Evolutionary conservation across 1,140 invertebrate species (phyloP).

Genomic region (Anadara kagoshimensis): DNA sequence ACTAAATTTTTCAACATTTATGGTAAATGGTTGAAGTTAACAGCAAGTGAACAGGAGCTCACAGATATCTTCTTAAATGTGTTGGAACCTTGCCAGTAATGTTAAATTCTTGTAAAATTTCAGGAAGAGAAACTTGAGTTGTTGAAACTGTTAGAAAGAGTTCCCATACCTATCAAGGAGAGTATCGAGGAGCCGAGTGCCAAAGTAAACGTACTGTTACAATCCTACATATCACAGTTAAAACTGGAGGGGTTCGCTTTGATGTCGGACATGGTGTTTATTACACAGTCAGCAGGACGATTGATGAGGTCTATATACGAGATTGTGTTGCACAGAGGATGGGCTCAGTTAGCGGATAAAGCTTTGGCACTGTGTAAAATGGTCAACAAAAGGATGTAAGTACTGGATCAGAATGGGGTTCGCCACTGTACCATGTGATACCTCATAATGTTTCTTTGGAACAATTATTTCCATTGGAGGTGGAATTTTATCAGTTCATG

Average conservation of each 20-base stretch:
- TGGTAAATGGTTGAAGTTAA: too few species aligned
- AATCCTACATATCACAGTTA: constrained; percentile 98
- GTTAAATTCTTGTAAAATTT: not conserved
- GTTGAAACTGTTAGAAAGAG: constrained; percentile 96
- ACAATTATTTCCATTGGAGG: too few species aligned
- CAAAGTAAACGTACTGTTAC: constrained; percentile 93
- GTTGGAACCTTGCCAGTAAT: too few species aligned
- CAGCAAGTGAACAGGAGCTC: too few species aligned
- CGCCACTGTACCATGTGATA: too few species aligned
- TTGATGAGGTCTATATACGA: constrained; percentile 98
- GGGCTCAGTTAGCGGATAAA: constrained; percentile 98
- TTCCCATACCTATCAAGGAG: constrained; percentile 99
- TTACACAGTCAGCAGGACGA: constrained; percentile 97
- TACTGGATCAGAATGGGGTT: too few species aligned
- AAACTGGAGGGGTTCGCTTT: constrained; percentile 98
- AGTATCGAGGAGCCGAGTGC: constrained; percentile 98
- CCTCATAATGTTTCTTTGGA: too few species aligned
- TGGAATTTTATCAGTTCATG: too few species aligned
- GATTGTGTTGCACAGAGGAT: constrained; percentile 91
- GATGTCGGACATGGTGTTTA: constrained; percentile 99
- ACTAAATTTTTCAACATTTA: too few species aligned
- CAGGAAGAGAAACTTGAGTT: constrained; percentile 97
- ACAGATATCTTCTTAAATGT: too few species aligned
- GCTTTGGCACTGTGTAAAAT: constrained; percentile 97
- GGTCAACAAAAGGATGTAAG: constrained; percentile 95